Conservation (phyloP, 2,113 vertebrate genomes). For the Mus pahari region DNA sequence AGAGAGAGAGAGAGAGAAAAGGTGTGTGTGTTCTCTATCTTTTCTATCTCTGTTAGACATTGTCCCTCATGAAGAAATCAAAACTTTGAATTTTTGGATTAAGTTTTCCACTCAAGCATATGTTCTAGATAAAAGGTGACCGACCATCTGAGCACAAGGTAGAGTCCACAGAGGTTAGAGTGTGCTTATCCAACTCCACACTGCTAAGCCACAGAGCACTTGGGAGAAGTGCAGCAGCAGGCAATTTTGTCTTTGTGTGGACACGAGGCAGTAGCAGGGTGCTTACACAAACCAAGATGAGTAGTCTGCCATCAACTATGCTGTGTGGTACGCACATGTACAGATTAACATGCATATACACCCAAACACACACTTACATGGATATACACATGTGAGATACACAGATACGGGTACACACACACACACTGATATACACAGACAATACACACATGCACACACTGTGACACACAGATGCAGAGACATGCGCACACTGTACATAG, state of each 20-base stretch:
- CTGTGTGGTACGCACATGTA: no score
- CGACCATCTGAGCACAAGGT: background rate
- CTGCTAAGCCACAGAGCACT: accelerated
- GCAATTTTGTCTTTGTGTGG: no score
- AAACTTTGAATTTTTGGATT: background rate
- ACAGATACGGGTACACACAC: no score
- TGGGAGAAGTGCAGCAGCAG: background rate
- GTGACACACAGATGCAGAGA: background rate
- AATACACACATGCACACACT: background rate
- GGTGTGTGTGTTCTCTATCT: background rate
- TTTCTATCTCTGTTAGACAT: background rate
- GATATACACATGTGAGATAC: background rate
- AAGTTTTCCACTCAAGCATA: background rate
- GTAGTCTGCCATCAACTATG: background rate
- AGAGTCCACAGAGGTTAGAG: background rate
- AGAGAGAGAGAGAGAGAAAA: no score
- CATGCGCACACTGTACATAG: background rate
- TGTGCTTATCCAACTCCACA: accelerated
- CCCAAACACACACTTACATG: background rate
- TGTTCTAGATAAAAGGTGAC: background rate
- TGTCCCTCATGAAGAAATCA: background rate
- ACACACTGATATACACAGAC: background rate
- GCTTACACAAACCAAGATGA: background rate
- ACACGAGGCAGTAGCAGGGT: background rate
- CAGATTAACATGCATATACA: background rate